These are phyloP conservation scores for Drosophila takahashii DNA, from an alignment of 1,140 invertebrate genomes.

Conservation along the genomic window DNA sequence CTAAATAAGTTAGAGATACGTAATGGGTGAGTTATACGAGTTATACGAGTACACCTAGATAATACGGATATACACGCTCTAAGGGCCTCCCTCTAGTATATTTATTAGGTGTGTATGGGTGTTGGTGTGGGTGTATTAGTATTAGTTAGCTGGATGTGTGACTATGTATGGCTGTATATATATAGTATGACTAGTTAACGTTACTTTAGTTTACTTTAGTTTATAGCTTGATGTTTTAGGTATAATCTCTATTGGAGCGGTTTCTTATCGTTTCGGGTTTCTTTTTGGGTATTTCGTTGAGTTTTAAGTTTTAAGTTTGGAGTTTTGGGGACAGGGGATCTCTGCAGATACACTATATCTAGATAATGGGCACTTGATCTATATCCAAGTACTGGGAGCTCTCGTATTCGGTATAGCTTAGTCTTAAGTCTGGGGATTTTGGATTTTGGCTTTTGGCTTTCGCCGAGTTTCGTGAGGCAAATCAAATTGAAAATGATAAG, in stretches of 20 bases:
- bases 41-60: constrained; percentile 35
- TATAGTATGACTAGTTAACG: constrained; percentile 54
- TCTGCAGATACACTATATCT: constrained; percentile 13
- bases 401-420: constrained; percentile 24
- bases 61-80: constrained; percentile 44
- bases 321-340: background rate
- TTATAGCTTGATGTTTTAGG: constrained; percentile 61
- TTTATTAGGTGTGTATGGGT: background rate
- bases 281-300: constrained; percentile 10
- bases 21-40: constrained; percentile 49
- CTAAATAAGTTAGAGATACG: constrained; percentile 45
- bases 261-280: constrained; percentile 1
- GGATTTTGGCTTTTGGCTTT: constrained; percentile 2
- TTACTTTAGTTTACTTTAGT: constrained; percentile 60
- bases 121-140: no score
- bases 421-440: constrained; percentile 23
- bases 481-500: constrained; percentile 67
- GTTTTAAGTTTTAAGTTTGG: background rate
- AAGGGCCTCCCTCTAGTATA: constrained; percentile 36
- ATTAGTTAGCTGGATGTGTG: background rate
- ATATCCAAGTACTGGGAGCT: constrained; percentile 5
- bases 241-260: constrained; percentile 45
- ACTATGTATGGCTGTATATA: constrained; percentile 18
- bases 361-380: constrained; percentile 13
- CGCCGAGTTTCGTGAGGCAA: constrained; percentile 34